Evolutionary conservation across 1,140 invertebrate species (phyloP), one percentile per base, ranked within the genome.

Genomic region (Leptonema lineaticorne): DNA sequence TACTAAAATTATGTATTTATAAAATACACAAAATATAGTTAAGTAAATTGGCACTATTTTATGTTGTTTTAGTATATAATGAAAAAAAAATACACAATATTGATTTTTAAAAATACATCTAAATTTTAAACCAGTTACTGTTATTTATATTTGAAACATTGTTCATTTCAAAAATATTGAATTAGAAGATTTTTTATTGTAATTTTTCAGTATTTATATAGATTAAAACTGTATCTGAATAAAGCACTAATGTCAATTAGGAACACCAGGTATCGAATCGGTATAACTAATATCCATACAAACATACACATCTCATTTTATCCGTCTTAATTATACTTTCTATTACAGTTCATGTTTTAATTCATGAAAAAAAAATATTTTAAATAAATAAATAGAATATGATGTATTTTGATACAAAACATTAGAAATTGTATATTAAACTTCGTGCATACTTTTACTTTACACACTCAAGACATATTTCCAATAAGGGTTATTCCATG

Each of bases 41-140:
- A 53, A 53, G 50, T 53, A 53, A 53, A 53, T 53, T 53, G 50
- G 50, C 50, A 53, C 50, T 53, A 22, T 41, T 41, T 41, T 11
- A n/a, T n/a, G n/a, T n/a, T n/a, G n/a, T n/a, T n/a, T n/a, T n/a
- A n/a, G n/a, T n/a, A n/a, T 16, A 41, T 14, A 41, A 41, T 41
- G 37, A 16, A 11, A 41, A n/a, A n/a, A n/a, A 41, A 41, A 6
- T 33, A 11, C 11, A 33, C 11, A 11, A 5, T 33, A 33, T 33
- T 33, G 30, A 33, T 5, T 33, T 33, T 33, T 5, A 6, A 33
- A 33, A 6, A 6, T 33, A 6, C 5, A 33, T 33, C 11, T 14
- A 41, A 41, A 11, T 41, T 41, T 41, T 33, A 11, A 41, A 41
- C 37, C 2, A 4, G 16, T 11, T 11, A n/a, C 9, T 41, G 2